These are phyloP conservation scores for Alaudala cheleensis DNA, from an alignment of 2,113 vertebrate species.

Conservation along the genomic window DNA sequence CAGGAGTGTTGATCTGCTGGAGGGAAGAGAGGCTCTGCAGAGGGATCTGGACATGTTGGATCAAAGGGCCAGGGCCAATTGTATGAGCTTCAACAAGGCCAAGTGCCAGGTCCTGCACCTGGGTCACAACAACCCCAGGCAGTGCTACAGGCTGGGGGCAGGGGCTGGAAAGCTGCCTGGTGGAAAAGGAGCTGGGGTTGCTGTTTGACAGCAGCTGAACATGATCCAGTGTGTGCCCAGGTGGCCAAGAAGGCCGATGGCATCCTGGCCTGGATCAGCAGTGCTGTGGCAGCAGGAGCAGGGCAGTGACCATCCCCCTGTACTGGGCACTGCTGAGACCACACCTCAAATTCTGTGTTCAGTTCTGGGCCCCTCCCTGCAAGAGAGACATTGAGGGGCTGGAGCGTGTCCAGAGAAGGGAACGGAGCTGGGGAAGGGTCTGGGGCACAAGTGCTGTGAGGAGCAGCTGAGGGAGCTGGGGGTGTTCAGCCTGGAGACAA, in stretches of 20 bases:
- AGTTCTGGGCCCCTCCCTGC: neutral
- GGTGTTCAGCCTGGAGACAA: neutral
- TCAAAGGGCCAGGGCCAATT: accelerated
- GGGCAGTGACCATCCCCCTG: neutral
- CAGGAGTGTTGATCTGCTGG: neutral
- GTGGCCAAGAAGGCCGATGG: neutral
- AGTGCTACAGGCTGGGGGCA: accelerated
- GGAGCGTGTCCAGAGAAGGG: neutral
- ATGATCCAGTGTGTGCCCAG: neutral
- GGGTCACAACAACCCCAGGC: neutral
- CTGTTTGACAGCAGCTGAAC: neutral
- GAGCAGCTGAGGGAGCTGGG: neutral
- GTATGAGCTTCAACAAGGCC: accelerated
- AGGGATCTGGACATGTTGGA: neutral
- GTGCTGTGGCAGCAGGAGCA: neutral
- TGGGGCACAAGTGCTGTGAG: neutral
- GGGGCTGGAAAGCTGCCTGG: accelerated
- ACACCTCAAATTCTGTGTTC: neutral
- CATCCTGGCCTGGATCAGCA: neutral
- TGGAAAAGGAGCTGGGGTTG: neutral
- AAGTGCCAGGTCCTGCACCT: accelerated
- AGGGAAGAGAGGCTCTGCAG: neutral
- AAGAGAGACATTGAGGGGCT: neutral
- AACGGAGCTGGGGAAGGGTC: neutral
- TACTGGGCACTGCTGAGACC: neutral